Conservation (phyloP, 2,113 vertebrate species). For the Mohoua ochrocephala region DNA sequence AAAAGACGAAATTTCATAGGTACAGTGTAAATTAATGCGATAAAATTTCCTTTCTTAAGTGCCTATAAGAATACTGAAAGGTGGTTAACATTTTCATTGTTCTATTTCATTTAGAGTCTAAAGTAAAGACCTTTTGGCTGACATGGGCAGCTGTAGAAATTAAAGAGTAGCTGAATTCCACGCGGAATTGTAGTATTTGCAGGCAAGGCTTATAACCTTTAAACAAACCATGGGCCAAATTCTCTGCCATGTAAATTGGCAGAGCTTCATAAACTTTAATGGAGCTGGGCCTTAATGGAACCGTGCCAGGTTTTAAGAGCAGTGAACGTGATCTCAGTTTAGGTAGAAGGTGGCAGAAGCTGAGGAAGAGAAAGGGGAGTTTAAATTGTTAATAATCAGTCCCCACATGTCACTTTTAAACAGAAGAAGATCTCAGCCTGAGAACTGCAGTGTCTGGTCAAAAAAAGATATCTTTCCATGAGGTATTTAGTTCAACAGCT, state of each 20-base stretch:
- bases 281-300: not conserved
- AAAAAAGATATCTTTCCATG: not conserved
- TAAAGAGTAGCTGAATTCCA: not conserved
- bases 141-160: not conserved
- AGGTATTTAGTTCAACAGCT: not conserved
- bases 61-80: not conserved
- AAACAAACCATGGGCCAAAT: not conserved
- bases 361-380: not conserved
- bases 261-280: slow-evolving; percentile 7
- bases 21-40: not conserved
- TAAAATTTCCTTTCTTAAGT: not conserved
- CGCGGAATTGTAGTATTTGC: not conserved
- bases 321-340: not conserved
- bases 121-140: not conserved
- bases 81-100: not conserved
- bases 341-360: not conserved
- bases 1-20: not conserved
- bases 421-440: not conserved
- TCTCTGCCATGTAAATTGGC: not conserved
- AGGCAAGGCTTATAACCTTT: slow-evolving; percentile 12
- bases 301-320: not conserved
- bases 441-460: not conserved
- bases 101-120: not conserved
- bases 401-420: not conserved
- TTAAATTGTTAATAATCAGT: not conserved